Evolutionary conservation across 92 coral and sea anemone species (phyloP), one percentile per base, ranked within the genome.

Genomic region (Actinostola sp.): DNA sequence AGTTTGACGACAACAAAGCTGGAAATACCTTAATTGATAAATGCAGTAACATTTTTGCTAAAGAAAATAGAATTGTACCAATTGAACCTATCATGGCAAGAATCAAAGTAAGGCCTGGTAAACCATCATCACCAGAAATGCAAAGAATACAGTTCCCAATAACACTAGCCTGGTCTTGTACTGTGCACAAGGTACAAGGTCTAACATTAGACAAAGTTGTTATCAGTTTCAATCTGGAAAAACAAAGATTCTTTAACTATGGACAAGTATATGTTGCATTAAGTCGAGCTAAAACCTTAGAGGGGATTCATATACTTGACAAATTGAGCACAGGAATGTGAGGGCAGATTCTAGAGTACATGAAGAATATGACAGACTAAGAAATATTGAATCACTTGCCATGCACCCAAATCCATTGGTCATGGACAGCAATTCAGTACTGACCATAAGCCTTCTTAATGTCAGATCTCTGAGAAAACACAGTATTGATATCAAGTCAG

Each of bases 241-340:
- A 53, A 33, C 92, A 88, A 56, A 82, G 44, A 42, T 4, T 41
- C 44, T 86, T 86, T 30, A 87, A 87, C 55, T 74, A 61, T 64
- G n/a, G n/a, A n/a, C n/a, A n/a, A n/a, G n/a, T 77, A 2, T 85
- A 81, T 89, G 91, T 89, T 38, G 96, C 91, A 8, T 54, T 89
- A 33, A 86, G 89, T 45, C 63, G 86, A 7, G 76, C 91, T 30
- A 78, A 67, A 0, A 67, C 88, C 7, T 54, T 89, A 11, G 21
- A 72, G 13, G 90, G 90, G 1, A 24, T 89, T 21, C 61, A 77
- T 33, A 68, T 69, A 21, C 31, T 85, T 5, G 92, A 71, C 48
- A 69, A 58, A 44, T 86, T 16, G 80, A 86, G 19, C 44, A 30
- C 23, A 82, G 75, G 69, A 76, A 73, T 50, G 35, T 80, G n/a